These are phyloP conservation scores for Tholera decimalis DNA, from an alignment of 2,888 invertebrate species.

Conservation along the genomic window DNA sequence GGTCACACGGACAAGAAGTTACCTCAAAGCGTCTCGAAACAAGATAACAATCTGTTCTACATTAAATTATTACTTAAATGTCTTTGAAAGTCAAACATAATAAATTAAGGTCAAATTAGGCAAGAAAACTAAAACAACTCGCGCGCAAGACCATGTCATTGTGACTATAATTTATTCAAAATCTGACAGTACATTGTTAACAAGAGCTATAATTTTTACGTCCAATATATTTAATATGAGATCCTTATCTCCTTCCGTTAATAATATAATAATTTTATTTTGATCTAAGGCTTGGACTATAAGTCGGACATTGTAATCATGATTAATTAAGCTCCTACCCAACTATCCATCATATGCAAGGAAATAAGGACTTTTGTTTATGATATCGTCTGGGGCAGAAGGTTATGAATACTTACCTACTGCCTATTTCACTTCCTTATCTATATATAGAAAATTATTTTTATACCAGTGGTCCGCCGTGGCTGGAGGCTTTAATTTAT, in stretches of 20 bases:
- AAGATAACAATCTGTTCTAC: slow-evolving; percentile 48
- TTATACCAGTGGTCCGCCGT: too few relatives aligned
- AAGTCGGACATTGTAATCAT: slow-evolving; percentile 46
- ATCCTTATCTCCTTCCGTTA: slow-evolving; percentile 64
- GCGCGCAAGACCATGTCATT: slow-evolving; percentile 30
- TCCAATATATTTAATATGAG: slow-evolving; percentile 56
- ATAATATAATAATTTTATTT: slow-evolving; percentile 56
- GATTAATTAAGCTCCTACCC: slow-evolving; percentile 66
- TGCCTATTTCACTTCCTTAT: too few relatives aligned
- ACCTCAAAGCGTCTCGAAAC: slow-evolving; percentile 5
- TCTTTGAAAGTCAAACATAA: slow-evolving; percentile 37
- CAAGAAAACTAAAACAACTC: slow-evolving; percentile 39
- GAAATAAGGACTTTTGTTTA: slow-evolving; percentile 33
- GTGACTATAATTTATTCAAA: slow-evolving; percentile 50
- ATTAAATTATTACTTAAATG: slow-evolving; percentile 45
- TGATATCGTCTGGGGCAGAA: background rate
- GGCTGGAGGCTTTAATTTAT: too few relatives aligned
- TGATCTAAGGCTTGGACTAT: slow-evolving; percentile 47
- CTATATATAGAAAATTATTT: too few relatives aligned
- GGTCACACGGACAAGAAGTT: background rate
- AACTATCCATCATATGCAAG: slow-evolving; percentile 45
- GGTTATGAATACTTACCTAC: slow-evolving; percentile 6
- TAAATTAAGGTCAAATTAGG: slow-evolving; percentile 55
- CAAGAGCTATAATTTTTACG: slow-evolving; percentile 56
- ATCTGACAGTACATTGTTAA: slow-evolving; percentile 52